Evolutionary conservation across 2,888 invertebrate genomes (phyloP).

Genomic region (Galerucella nymphaeae): DNA sequence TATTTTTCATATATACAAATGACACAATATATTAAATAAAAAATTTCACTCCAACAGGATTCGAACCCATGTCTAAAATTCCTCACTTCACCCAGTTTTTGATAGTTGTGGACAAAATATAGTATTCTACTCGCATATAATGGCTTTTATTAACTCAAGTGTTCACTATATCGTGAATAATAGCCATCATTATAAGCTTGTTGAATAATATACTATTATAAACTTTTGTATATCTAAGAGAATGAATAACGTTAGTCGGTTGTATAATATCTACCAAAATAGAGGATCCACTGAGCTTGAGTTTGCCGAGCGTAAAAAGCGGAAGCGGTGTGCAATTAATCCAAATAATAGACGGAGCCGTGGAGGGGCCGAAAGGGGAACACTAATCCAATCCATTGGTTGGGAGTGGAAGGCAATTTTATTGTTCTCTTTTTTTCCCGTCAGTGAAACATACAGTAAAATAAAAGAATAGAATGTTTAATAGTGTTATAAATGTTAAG

Average conservation of each 20-base stretch:
- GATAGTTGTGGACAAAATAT: too few species aligned
- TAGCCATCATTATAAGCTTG: too few species aligned
- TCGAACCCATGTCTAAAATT: too few species aligned
- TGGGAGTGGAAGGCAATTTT: constrained; percentile 47
- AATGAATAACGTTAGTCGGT: not conserved
- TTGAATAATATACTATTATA: too few species aligned
- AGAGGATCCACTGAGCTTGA: constrained; percentile 41
- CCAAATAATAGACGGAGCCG: constrained; percentile 58
- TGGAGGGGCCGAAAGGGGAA: constrained; percentile 50
- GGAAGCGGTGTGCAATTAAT: constrained; percentile 59
- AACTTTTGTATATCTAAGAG: too few species aligned
- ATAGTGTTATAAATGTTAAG: constrained; percentile 13
- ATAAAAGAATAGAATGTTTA: constrained; percentile 48
- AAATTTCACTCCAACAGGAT: too few species aligned
- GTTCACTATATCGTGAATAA: too few species aligned
- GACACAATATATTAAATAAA: too few species aligned
- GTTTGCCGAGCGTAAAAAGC: constrained; percentile 54
- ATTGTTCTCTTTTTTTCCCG: constrained; percentile 50
- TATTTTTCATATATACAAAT: too few species aligned
- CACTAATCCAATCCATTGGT: constrained; percentile 46
- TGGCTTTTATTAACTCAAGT: too few species aligned
- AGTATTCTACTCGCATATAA: too few species aligned
- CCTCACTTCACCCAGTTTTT: too few species aligned
- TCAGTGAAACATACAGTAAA: constrained; percentile 48
- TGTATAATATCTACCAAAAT: constrained; percentile 9